phyloP scores from a whole-genome alignment of 2,113 vertebrate genomes.

The Rhineura floridana region DNA sequence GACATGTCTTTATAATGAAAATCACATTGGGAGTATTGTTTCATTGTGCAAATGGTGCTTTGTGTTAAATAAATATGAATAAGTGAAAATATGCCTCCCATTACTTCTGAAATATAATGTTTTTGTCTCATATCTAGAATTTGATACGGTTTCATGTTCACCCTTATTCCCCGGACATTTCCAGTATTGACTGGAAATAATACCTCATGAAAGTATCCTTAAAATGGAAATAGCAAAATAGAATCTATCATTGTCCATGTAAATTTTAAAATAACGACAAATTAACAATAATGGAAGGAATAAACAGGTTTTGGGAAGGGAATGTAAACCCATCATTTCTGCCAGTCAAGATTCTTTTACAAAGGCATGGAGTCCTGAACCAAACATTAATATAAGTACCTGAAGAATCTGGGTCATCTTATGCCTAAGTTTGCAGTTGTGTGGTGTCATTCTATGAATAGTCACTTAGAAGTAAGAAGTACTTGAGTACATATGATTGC shows the following conservation, averaged over 20 bases:
- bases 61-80: conserved; percentile 3
- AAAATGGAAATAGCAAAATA: neutral
- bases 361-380: neutral
- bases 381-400: neutral
- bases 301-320: neutral
- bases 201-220: neutral
- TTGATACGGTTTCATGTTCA: neutral
- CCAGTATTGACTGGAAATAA: neutral
- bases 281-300: neutral
- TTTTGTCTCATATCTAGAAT: neutral
- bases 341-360: neutral
- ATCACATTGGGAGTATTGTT: neutral
- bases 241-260: neutral
- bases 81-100: neutral
- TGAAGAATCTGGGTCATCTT: neutral
- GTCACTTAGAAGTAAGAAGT: neutral
- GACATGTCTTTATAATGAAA: neutral
- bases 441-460: neutral
- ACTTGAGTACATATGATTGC: neutral
- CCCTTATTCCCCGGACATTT: neutral
- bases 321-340: neutral
- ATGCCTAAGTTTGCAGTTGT: neutral
- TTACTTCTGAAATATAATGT: neutral
- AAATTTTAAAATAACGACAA: neutral
- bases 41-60: neutral